These are phyloP conservation scores for Suillia variegata DNA, from an alignment of 2,888 invertebrate genomes.

Conservation along the genomic window DNA sequence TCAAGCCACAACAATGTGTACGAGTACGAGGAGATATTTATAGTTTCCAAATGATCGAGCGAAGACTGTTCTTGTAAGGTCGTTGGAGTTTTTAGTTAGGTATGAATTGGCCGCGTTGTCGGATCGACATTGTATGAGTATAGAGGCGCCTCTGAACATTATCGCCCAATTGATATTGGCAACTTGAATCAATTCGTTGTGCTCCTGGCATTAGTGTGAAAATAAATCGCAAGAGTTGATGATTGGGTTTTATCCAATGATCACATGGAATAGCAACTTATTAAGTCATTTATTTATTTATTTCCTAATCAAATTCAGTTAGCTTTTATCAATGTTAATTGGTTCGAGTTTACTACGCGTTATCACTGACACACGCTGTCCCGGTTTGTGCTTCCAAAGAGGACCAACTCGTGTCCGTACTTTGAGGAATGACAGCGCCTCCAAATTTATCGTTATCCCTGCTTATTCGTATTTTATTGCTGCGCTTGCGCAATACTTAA, in stretches of 20 bases:
- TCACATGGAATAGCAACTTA: too few relatives aligned
- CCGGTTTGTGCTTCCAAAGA: neutral
- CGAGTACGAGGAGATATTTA: too few relatives aligned
- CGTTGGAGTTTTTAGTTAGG: constrained; percentile 7
- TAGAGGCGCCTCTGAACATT: constrained; percentile 24
- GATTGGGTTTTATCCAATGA: constrained; percentile 15
- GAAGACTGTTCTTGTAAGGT: too few relatives aligned
- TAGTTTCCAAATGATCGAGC: too few relatives aligned
- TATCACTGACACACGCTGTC: neutral
- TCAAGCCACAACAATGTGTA: too few relatives aligned
- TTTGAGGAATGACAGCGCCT: constrained; percentile 15
- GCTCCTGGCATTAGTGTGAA: neutral
- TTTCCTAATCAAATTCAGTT: too few relatives aligned
- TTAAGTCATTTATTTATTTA: too few relatives aligned
- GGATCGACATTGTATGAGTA: constrained; percentile 12
- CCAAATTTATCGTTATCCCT: constrained; percentile 26
- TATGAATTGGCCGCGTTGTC: neutral
- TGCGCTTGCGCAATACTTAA: constrained; percentile 38
- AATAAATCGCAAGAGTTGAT: constrained; percentile 15
- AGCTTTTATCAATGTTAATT: too few relatives aligned
- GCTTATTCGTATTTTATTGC: constrained; percentile 35
- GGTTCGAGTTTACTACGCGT: constrained; percentile 15
- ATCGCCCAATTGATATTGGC: constrained; percentile 18
- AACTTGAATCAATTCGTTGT: neutral
- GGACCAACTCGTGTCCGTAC: neutral